These are phyloP conservation scores for Etheostoma nigrum DNA, from an alignment of 2,797 vertebrate genomes.

Conservation along the genomic window DNA sequence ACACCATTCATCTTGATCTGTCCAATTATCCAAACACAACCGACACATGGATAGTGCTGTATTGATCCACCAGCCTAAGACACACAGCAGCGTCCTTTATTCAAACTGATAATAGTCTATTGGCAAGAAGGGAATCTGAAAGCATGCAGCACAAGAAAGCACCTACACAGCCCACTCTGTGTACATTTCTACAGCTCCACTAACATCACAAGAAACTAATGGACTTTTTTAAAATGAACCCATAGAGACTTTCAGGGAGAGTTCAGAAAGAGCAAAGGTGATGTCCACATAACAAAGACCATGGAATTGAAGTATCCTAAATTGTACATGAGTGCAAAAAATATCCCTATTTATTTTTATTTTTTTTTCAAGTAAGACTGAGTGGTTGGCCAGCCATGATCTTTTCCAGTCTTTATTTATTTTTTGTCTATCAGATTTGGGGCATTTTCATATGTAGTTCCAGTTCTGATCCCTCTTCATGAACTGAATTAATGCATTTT, in stretches of 20 bases:
- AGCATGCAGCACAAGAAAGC: neutral
- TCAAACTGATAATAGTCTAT: constrained; percentile 34
- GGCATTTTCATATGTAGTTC: neutral
- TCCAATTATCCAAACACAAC: constrained; percentile 53
- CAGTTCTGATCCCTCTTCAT: constrained; percentile 10
- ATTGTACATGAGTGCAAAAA: neutral
- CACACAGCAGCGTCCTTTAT: constrained; percentile 19
- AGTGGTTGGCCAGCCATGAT: too few relatives aligned
- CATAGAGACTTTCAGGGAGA: neutral
- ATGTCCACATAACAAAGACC: neutral
- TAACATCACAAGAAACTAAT: neutral
- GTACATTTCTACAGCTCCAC: neutral
- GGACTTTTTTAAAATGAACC: neutral
- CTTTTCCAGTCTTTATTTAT: neutral
- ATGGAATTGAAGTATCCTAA: constrained; percentile 1
- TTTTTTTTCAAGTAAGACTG: too few relatives aligned
- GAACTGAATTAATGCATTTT: constrained; percentile 28
- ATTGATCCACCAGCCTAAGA: constrained; percentile 53
- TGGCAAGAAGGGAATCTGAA: constrained; percentile 14
- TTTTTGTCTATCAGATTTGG: neutral
- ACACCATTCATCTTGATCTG: constrained; percentile 57
- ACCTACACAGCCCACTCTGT: neutral
- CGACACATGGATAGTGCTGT: constrained; percentile 29
- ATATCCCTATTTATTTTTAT: too few relatives aligned
- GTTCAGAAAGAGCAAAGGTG: neutral